A percentile compares a stretch with the other conserved stretches of the same genome.
These are phyloP conservation scores for Timema podura DNA, from an alignment of 2,888 invertebrate species.

Conservation along the genomic window DNA sequence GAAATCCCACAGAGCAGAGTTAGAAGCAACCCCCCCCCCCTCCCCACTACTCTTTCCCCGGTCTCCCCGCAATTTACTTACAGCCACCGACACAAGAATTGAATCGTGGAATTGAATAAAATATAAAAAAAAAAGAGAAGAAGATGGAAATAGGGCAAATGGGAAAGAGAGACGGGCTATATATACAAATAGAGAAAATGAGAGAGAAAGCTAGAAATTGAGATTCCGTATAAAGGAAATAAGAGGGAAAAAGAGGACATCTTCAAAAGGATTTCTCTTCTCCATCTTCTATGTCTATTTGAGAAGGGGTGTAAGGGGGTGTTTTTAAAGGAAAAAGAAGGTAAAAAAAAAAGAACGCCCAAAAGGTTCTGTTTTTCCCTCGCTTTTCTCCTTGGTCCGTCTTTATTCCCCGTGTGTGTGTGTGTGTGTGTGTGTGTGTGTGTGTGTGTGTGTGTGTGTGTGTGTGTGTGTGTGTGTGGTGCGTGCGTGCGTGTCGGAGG, in stretches of 20 bases:
- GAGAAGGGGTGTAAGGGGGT: background rate
- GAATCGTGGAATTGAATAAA: constrained; percentile 28
- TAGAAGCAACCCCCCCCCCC: constrained; percentile 26
- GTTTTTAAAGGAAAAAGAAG: constrained; percentile 15
- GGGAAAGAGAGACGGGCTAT: constrained; percentile 4
- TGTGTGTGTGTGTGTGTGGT: background rate
- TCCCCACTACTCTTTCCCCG: constrained; percentile 10
- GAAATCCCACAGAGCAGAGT: constrained; percentile 22
- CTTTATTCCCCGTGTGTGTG: constrained; percentile 20
- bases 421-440: background rate
- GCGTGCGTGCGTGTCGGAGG: background rate
- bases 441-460: background rate
- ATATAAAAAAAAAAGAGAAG: constrained; percentile 17
- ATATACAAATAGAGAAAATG: constrained; percentile 1
- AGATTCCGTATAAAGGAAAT: background rate
- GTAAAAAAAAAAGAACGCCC: background rate
- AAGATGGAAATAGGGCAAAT: background rate
- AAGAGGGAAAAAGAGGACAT: constrained; percentile 24
- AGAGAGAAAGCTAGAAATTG: constrained; percentile 4
- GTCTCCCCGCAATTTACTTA: constrained; percentile 29
- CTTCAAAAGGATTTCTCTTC: constrained; percentile 28
- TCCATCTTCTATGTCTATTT: constrained; percentile 19
- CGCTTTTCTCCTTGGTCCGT: constrained; percentile 15
- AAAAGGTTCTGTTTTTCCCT: background rate
- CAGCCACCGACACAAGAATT: constrained; percentile 23